Conservation (phyloP, 2,888 invertebrate genomes). For the Galeopsomyia nigrocyanea region DNA sequence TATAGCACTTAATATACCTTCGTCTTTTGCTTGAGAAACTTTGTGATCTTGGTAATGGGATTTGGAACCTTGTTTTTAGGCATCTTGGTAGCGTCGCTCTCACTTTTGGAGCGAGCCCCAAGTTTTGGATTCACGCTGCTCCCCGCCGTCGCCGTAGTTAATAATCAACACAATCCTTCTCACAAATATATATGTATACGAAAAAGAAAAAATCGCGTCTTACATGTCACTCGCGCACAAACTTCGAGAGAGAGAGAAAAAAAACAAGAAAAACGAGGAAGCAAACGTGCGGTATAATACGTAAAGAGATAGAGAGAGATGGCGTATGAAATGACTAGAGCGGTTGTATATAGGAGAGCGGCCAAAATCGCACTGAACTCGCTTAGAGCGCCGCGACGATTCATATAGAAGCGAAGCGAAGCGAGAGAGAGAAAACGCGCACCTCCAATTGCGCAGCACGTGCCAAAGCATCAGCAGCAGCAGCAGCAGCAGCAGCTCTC, state of each 20-base stretch:
- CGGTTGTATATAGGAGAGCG: too few relatives aligned
- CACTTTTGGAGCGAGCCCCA: too few relatives aligned
- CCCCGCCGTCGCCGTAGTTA: not conserved
- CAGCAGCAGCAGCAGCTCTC: not conserved
- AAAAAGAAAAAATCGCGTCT: too few relatives aligned
- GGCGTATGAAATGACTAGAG: constrained; percentile 4
- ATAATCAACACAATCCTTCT: not conserved
- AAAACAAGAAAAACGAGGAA: too few relatives aligned
- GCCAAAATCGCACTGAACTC: constrained; percentile 59
- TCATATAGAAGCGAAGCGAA: constrained; percentile 49
- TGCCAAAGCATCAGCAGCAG: constrained; percentile 48
- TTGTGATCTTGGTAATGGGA: constrained; percentile 66
- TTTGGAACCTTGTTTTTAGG: constrained; percentile 67
- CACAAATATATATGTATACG: too few relatives aligned
- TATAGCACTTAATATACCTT: constrained; percentile 63
- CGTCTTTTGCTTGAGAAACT: constrained; percentile 68
- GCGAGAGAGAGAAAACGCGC: constrained; percentile 49
- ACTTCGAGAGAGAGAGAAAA: too few relatives aligned
- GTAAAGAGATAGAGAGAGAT: too few relatives aligned
- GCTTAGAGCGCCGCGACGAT: constrained; percentile 44
- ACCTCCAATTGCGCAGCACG: constrained; percentile 60
- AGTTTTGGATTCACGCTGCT: not conserved
- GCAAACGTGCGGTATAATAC: too few relatives aligned
- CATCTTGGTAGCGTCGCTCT: constrained; percentile 57
- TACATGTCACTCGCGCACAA: too few relatives aligned